Evolutionary conservation across 2,113 vertebrate genomes (phyloP).

Genomic region (Todiramphus chloris): DNA sequence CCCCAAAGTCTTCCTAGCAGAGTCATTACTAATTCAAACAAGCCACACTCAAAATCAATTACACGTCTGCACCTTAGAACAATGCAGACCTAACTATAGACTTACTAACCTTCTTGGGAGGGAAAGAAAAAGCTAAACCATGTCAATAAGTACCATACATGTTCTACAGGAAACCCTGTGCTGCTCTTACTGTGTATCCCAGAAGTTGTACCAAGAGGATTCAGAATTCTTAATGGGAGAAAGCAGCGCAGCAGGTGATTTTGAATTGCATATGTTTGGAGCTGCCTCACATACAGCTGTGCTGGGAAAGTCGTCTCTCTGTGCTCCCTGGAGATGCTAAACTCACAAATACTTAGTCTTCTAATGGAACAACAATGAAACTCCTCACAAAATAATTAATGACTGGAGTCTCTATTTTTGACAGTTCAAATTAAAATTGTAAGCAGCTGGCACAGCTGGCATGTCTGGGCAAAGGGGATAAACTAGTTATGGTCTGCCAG

Average conservation of each 20-base stretch:
- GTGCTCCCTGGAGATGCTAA: conserved; percentile 8
- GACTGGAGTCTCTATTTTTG: neutral
- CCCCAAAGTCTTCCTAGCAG: neutral
- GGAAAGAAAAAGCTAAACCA: neutral
- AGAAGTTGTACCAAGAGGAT: neutral
- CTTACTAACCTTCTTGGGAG: neutral
- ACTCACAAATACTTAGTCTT: conserved; percentile 13
- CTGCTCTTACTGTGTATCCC: neutral
- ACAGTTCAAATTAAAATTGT: conserved; percentile 4
- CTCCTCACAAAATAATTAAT: conserved; percentile 9
- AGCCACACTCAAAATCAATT: conserved; percentile 46
- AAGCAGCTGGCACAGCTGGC: neutral
- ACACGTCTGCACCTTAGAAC: conserved; percentile 9
- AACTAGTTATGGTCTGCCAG: neutral
- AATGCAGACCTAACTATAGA: neutral
- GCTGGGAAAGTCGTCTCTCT: neutral
- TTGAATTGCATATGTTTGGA: neutral
- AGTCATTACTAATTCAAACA: conserved; percentile 47
- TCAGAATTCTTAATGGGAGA: neutral
- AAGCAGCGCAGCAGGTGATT: conserved; percentile 16
- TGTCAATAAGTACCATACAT: neutral
- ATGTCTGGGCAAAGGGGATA: neutral
- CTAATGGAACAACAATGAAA: neutral
- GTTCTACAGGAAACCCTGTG: neutral
- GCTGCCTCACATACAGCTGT: conserved; percentile 11